A percentile compares a stretch with the other conserved stretches of the same genome.
These are phyloP conservation scores for Mungos mungo DNA, from an alignment of 2,113 vertebrate genomes.

Conservation along the genomic window DNA sequence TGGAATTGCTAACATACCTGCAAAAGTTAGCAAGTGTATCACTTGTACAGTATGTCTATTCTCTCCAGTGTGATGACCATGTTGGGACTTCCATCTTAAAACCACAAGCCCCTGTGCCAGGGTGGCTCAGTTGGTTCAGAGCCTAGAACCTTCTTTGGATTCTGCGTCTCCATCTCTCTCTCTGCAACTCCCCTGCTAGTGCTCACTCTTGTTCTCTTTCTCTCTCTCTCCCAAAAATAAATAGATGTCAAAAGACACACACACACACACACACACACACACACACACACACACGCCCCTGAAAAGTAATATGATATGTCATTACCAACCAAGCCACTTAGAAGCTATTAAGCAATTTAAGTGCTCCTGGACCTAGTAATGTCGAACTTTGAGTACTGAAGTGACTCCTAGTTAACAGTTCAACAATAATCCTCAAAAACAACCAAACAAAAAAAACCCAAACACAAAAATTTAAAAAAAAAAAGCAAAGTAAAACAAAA, in stretches of 20 bases:
- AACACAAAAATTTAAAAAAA: background rate
- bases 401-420: conserved; percentile 10
- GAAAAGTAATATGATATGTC: background rate
- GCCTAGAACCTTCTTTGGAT: too few relatives aligned
- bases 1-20: background rate
- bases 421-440: background rate
- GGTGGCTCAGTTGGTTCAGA: too few relatives aligned
- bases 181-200: too few relatives aligned
- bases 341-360: conserved; percentile 30
- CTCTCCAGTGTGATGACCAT: background rate
- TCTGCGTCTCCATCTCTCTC: too few relatives aligned
- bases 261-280: too few relatives aligned
- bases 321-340: conserved; percentile 23
- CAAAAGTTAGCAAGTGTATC: background rate
- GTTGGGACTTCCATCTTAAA: conserved; percentile 35
- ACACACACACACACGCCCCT: background rate
- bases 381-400: conserved; percentile 23
- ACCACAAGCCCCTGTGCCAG: background rate
- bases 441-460: background rate
- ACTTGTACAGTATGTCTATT: background rate
- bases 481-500: background rate
- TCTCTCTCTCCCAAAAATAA: too few relatives aligned
- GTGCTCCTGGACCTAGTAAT: background rate
- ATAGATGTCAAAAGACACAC: too few relatives aligned
- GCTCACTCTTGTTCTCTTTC: too few relatives aligned